Evolutionary conservation across 2,888 invertebrate species (phyloP).

Genomic region (Morpho achilles): DNA sequence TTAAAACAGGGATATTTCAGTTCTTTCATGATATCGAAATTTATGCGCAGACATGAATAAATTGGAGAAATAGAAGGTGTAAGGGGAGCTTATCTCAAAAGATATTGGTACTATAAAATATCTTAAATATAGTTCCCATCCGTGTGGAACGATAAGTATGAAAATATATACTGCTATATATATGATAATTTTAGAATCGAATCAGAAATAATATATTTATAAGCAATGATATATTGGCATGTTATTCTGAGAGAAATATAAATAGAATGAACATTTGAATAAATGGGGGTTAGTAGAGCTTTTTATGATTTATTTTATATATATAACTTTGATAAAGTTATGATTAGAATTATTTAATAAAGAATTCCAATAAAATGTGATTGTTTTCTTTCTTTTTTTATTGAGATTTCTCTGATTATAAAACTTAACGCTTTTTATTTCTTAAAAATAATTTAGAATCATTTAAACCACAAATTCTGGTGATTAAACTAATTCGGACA

Average conservation of each 20-base stretch:
- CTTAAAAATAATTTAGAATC: too few species aligned
- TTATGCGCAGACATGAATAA: constrained; percentile 72
- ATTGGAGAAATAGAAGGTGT: constrained; percentile 63
- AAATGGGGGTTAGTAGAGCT: too few species aligned
- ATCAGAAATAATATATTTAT: neutral
- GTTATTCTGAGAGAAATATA: constrained; percentile 4
- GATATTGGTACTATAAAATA: constrained; percentile 67
- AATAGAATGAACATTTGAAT: too few species aligned
- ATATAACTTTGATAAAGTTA: too few species aligned
- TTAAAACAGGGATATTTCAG: constrained; percentile 21
- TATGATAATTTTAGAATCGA: constrained; percentile 12
- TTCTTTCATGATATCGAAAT: constrained; percentile 49
- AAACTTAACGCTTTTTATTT: too few species aligned
- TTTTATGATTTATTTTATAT: too few species aligned
- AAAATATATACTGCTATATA: constrained; percentile 13
- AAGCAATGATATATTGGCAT: neutral
- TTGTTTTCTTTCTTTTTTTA: too few species aligned
- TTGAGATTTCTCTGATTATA: too few species aligned
- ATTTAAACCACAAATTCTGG: too few species aligned
- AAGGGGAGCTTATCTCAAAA: constrained; percentile 60
- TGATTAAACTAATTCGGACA: too few species aligned
- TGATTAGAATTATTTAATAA: too few species aligned
- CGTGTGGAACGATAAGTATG: constrained; percentile 16
- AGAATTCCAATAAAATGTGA: too few species aligned
- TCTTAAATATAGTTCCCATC: constrained; percentile 36